Evolutionary conservation across 2,797 vertebrate species (phyloP).

Genomic region (Ispidina lecontei): DNA sequence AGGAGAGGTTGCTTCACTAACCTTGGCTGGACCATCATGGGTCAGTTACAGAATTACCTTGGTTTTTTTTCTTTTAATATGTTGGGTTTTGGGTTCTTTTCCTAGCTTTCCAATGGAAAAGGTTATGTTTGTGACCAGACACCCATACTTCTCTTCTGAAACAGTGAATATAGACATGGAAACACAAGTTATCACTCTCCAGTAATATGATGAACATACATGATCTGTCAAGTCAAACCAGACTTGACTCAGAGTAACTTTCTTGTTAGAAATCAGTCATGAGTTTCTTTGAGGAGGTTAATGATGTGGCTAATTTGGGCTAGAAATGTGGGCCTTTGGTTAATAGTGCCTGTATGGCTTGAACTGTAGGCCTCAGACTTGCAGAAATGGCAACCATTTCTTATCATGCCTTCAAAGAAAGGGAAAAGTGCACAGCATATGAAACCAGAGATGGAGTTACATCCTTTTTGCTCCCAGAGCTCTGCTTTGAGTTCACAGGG

Average conservation of each 20-base stretch:
- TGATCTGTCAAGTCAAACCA: background rate
- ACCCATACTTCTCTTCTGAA: background rate
- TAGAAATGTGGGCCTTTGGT: background rate
- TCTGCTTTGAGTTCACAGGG: background rate
- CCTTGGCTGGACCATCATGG: background rate
- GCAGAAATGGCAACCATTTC: background rate
- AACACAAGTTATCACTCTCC: background rate
- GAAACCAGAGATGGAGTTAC: background rate
- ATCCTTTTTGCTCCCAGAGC: background rate
- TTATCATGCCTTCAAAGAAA: background rate
- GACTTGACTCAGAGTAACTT: background rate
- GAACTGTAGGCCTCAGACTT: background rate
- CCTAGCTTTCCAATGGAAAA: background rate
- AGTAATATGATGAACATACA: background rate
- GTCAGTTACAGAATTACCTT: background rate
- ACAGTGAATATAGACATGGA: background rate
- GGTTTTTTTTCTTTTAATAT: background rate
- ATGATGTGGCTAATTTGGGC: background rate
- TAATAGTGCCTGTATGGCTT: background rate
- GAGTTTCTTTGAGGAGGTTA: background rate
- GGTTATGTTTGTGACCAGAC: background rate
- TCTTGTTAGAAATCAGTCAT: background rate
- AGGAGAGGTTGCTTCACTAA: background rate
- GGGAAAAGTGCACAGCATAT: background rate
- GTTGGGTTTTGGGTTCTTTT: background rate